Evolutionary conservation across 2,888 invertebrate species (phyloP).

Genomic region (Meloe dianella): DNA sequence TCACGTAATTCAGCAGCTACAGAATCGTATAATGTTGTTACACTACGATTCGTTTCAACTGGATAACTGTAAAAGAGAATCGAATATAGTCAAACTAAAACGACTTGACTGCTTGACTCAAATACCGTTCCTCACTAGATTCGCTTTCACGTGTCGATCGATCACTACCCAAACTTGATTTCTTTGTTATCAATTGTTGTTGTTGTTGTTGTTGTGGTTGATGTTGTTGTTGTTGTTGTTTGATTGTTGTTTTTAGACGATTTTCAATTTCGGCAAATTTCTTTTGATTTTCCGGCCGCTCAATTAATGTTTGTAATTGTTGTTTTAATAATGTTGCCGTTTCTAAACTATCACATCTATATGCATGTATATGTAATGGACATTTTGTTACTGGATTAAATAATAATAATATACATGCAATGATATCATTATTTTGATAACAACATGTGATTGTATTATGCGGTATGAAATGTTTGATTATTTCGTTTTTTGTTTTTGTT

Average conservation of each 20-base stretch:
- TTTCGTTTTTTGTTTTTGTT: conserved; percentile 61
- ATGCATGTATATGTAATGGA: conserved; percentile 95
- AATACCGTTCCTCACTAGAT: conserved; percentile 70
- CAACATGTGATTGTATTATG: conserved; percentile 93
- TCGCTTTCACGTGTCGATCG: conserved; percentile 74
- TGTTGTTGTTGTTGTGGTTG: not conserved
- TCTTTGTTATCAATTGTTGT: conserved; percentile 59
- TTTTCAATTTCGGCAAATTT: conserved; percentile 83
- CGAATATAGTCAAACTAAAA: not conserved
- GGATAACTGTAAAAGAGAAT: conserved; percentile 48
- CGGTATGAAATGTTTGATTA: conserved; percentile 93
- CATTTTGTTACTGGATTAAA: conserved; percentile 94
- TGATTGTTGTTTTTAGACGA: conserved; percentile 57
- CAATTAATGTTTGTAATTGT: conserved; percentile 82
- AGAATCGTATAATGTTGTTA: conserved; percentile 86
- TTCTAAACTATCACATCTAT: conserved; percentile 90
- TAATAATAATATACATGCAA: conserved; percentile 89
- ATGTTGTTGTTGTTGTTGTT: not conserved
- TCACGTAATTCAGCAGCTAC: conserved; percentile 89
- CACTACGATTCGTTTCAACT: conserved; percentile 57
- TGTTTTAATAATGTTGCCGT: conserved; percentile 87
- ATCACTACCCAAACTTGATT: conserved; percentile 73
- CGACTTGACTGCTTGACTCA: not conserved
- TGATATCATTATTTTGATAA: conserved; percentile 89
- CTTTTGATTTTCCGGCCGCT: conserved; percentile 84